Conservation (phyloP, 2,797 vertebrate genomes). For the Prionace glauca region DNA sequence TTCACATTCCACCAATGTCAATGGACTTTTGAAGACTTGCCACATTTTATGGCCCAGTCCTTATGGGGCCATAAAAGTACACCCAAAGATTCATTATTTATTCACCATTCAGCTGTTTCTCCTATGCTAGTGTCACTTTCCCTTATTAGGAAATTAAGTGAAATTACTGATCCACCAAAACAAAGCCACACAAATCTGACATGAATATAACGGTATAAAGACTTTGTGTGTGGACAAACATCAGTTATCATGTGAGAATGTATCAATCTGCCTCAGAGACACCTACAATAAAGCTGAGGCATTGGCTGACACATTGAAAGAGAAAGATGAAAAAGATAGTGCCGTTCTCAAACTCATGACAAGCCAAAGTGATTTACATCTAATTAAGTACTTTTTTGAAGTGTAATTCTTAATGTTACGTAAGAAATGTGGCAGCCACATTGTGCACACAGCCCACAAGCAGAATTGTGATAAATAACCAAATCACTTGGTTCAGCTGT, state of each 20-base stretch:
- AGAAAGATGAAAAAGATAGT: neutral
- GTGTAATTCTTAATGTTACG: neutral
- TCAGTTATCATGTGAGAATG: neutral
- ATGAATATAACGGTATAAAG: neutral
- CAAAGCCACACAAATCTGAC: neutral
- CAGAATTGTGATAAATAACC: neutral
- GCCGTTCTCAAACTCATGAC: neutral
- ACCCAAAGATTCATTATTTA: no score
- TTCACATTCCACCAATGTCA: no score
- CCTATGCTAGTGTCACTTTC: neutral
- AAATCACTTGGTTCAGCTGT: neutral
- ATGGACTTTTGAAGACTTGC: no score
- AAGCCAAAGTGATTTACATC: neutral
- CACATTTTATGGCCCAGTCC: no score
- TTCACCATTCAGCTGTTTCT: no score
- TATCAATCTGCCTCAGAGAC: neutral
- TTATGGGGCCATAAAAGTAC: no score
- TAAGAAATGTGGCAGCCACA: neutral
- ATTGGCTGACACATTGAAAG: neutral
- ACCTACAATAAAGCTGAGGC: neutral
- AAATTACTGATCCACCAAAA: neutral
- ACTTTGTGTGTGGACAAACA: neutral
- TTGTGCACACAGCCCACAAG: neutral
- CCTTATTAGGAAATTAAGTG: neutral
- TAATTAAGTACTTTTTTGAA: neutral